Evolutionary conservation across 2,113 vertebrate genomes (phyloP).

Genomic region (Odocoileus hemionus): DNA sequence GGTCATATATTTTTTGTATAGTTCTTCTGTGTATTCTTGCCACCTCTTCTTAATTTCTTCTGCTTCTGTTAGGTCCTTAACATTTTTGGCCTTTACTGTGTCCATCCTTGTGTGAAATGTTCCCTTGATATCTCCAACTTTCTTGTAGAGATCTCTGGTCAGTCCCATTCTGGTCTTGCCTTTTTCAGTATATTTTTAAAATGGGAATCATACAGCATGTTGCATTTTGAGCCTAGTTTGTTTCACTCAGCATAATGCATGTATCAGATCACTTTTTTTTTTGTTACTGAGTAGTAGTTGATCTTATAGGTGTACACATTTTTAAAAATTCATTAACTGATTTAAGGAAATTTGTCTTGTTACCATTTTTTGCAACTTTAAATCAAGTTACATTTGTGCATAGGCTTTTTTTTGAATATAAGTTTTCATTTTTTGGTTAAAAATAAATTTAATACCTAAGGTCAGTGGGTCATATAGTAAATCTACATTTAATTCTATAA

Average conservation of each 20-base stretch:
- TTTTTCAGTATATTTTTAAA: not conserved
- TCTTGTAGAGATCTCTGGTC: not conserved
- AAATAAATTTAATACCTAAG: not conserved
- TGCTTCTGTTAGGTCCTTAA: not conserved
- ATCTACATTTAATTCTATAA: not conserved
- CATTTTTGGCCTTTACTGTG: not conserved
- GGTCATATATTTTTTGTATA: not conserved
- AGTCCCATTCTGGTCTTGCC: not conserved
- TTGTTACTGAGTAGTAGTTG: not conserved
- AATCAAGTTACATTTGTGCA: not conserved
- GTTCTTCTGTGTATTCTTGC: not conserved
- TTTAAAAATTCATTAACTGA: not conserved
- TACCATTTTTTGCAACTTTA: not conserved
- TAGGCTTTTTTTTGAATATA: not conserved
- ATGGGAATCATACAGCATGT: not conserved
- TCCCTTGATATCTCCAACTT: not conserved
- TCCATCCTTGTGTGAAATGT: not conserved
- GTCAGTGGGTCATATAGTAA: not conserved
- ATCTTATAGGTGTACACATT: not conserved
- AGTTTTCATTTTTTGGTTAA: not conserved
- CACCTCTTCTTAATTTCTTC: not conserved
- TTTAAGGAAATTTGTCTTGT: not conserved
- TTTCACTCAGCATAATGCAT: not conserved
- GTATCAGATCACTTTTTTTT: not conserved
- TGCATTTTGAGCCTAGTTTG: not conserved